Base-by-base conservation (phyloP, 2,888 invertebrate genomes). In the Cephus pulcher region DNA sequence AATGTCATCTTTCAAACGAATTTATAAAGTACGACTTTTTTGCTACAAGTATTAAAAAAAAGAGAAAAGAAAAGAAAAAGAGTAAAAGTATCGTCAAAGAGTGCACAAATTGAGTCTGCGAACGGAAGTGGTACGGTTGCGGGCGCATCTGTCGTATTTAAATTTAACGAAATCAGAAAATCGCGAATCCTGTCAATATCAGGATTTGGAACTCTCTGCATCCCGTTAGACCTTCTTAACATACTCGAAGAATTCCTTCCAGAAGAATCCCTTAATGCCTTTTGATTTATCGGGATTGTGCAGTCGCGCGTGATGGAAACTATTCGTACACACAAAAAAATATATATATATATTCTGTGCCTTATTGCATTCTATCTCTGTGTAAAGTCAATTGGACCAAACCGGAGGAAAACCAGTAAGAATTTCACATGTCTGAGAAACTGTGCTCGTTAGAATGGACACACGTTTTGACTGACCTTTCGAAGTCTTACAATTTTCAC, bases 211-310 rank as follows among this genome's bases (percentile, higher is more conserved):
- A 56, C 9, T 56, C 56, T 56, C 56, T 56, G 56, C 56, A 23
- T 56, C 23, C 56, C 9, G 23, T 23, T 56, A 23, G 15, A 56
- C 70, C 35, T 76, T 76, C 34, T 34, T 76, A 23, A 56, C 56
- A 0, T 23, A 9, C 56, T 9, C 23, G 56, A 56, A 56, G 23
- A 23, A 23, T 23, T 56, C 23, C 56, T 56, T 56, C 56, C 56
- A 6, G 9, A 56, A 56, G 9, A 23, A 23, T 23, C 56, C 56
- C 80, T 76, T 78, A 69, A 74, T 40, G 32, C 75, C 82, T 73
- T 84, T 80, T 79, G 77, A 83, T 78, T 85, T 82, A 78, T 81
- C 79, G 80, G 82, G 82, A 82, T 82, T 86, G 82, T 84, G 84
- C 83, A 81, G 85, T 76, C 78, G 74, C 71, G 69, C 56, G 35